Percentiles rank a stretch among this genome's conserved stretches.
Evolutionary conservation across 30 jellyfish, hydroid and myxozoan species (phyloP).

Genomic region (Turritopsis rubra): DNA sequence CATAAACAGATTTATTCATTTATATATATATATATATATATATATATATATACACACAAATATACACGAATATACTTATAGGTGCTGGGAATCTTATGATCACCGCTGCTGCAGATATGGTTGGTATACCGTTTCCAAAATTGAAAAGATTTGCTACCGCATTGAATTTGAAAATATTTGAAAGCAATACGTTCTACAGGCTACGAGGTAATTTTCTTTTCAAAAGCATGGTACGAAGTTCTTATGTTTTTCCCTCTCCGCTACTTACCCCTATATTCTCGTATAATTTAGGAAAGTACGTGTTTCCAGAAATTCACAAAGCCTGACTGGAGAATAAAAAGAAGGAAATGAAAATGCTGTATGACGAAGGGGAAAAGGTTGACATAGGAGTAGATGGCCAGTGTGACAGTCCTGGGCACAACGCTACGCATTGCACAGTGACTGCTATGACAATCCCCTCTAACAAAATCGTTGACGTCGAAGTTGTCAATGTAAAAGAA

Average conservation of each 20-base stretch:
- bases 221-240: not conserved
- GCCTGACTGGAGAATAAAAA: not conserved
- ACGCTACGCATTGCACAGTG: not conserved
- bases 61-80: not conserved
- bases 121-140: slow-evolving; percentile 13
- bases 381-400: not conserved
- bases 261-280: not conserved
- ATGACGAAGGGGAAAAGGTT: not conserved
- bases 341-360: not conserved
- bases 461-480: not conserved
- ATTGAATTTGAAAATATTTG: not conserved
- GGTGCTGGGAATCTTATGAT: slow-evolving; percentile 5
- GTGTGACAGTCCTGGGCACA: not conserved
- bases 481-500: not conserved
- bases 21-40: no score
- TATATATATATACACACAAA: no score
- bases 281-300: not conserved
- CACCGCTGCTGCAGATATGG: slow-evolving; percentile 17
- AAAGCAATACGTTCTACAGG: not conserved
- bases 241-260: not conserved
- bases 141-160: not conserved
- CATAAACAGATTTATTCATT: no score
- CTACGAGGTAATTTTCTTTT: not conserved
- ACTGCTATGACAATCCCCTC: not conserved
- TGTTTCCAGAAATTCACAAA: slow-evolving; percentile 12